phyloP scores from a whole-genome alignment of 2,797 vertebrate species.

The Adelosebastes latens region DNA sequence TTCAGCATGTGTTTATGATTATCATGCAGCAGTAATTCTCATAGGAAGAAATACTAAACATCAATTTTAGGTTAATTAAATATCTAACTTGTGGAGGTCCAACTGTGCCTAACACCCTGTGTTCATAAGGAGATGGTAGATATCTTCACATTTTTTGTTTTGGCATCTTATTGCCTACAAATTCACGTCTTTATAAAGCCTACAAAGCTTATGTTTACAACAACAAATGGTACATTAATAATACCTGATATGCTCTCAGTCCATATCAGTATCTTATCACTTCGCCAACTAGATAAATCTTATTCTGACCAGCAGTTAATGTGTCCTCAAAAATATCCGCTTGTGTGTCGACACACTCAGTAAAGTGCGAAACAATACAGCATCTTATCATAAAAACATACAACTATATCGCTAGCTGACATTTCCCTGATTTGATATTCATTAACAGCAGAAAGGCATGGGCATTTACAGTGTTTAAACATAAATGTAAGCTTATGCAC shows the following conservation, averaged over 20 bases:
- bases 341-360: conserved; percentile 1
- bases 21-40: conserved; percentile 44
- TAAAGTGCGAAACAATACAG: conserved; percentile 42
- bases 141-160: conserved; percentile 22
- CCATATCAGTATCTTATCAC: not conserved
- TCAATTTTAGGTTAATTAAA: conserved; percentile 10
- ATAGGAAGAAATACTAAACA: conserved; percentile 11
- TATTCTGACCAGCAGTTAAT: conserved; percentile 70
- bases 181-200: not conserved
- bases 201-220: conserved; percentile 28
- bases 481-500: not conserved
- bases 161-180: conserved; percentile 6
- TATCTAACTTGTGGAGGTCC: not conserved
- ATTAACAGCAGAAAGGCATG: conserved; percentile 29
- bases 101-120: conserved; percentile 49
- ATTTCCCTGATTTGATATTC: conserved; percentile 58
- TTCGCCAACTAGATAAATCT: not conserved
- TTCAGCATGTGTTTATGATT: conserved; percentile 31
- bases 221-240: conserved; percentile 16
- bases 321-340: conserved; percentile 2
- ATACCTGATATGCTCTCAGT: not conserved
- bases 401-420: conserved; percentile 11
- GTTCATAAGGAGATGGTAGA: conserved; percentile 3
- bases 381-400: conserved; percentile 22
- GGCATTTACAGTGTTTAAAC: conserved; percentile 24